Conservation (phyloP, 2,113 vertebrate species). For the Calonectris borealis region DNA sequence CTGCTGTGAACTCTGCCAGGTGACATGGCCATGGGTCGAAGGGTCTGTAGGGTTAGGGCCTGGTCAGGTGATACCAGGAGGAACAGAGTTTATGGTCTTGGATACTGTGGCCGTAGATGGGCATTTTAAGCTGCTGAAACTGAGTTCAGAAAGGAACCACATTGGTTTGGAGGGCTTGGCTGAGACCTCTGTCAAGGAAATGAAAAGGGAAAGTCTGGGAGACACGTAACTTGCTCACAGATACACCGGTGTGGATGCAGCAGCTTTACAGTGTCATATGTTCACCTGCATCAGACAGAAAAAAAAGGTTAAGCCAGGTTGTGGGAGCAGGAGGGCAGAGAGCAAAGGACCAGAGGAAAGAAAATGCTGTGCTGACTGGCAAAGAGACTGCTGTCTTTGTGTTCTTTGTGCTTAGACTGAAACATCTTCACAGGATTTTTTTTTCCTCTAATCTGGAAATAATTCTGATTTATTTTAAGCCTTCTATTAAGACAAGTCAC, state of each 20-base stretch:
- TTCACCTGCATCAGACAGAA: background rate
- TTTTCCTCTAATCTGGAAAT: conserved; percentile 48
- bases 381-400: conserved; percentile 5
- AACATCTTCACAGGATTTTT: conserved; percentile 13
- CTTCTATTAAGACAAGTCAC: conserved; percentile 30
- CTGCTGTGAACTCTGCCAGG: background rate
- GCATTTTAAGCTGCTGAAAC: background rate
- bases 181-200: background rate
- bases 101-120: background rate
- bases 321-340: background rate
- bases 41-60: background rate
- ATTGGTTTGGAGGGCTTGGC: background rate
- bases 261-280: background rate
- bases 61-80: background rate
- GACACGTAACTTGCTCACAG: background rate
- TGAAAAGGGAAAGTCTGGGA: background rate
- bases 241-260: background rate
- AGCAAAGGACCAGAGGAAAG: background rate
- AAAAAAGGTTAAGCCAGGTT: background rate
- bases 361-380: background rate
- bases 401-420: conserved; percentile 27
- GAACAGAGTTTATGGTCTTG: background rate
- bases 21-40: rapidly evolving
- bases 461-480: conserved; percentile 62
- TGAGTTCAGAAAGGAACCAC: background rate